These are phyloP conservation scores for Tinamus major DNA, from an alignment of 2,797 vertebrate species.

Conservation along the genomic window DNA sequence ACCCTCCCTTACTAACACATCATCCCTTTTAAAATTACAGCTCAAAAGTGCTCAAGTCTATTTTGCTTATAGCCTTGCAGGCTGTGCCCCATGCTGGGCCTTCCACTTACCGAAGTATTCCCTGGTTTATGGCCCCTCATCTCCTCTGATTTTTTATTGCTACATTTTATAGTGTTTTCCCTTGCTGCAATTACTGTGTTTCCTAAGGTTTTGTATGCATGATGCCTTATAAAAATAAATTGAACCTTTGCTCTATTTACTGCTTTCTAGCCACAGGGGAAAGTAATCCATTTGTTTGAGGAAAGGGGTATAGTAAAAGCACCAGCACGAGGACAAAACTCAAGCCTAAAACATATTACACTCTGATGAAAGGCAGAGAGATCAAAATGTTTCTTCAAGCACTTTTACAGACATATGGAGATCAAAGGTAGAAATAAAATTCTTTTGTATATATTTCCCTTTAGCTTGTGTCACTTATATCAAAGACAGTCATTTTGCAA, in stretches of 20 bases:
- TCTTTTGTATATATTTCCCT: slow-evolving; percentile 57
- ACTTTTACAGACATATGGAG: slow-evolving; percentile 32
- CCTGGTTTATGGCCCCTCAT: neutral
- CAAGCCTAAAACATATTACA: slow-evolving; percentile 20
- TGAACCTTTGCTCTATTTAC: neutral
- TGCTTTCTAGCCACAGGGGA: neutral
- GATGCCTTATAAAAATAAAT: slow-evolving; percentile 37
- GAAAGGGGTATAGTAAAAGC: neutral
- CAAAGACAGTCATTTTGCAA: slow-evolving; percentile 60
- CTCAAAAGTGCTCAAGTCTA: neutral
- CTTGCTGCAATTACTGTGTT: slow-evolving; percentile 19
- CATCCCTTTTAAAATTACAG: neutral
- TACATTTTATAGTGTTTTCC: neutral
- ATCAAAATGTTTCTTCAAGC: slow-evolving; percentile 59
- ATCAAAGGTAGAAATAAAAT: slow-evolving; percentile 63
- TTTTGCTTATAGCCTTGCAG: neutral
- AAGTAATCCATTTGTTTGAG: slow-evolving; percentile 41
- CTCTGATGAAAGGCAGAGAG: slow-evolving; percentile 36
- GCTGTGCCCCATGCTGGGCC: rapidly evolving
- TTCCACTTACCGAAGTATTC: neutral
- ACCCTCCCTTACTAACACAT: neutral
- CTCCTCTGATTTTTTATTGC: slow-evolving; percentile 5
- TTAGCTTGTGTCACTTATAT: slow-evolving; percentile 54
- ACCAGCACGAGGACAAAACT: slow-evolving; percentile 1
- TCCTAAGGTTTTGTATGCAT: neutral